Evolutionary conservation across 1,140 invertebrate species (phyloP).

Genomic region (Chionoecetes opilio): DNA sequence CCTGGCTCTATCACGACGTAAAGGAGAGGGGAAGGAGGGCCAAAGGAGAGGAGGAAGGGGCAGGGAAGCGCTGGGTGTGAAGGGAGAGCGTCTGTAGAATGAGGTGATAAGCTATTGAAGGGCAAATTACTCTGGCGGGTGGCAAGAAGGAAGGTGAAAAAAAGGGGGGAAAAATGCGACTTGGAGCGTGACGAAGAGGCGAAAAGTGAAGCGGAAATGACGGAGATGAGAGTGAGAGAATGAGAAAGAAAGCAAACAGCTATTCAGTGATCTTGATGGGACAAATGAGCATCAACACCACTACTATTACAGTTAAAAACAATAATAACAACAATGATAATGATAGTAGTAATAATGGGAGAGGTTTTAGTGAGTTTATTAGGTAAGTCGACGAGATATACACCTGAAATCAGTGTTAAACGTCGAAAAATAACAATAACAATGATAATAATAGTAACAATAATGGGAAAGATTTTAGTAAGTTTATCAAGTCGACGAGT

Average conservation of each 20-base stretch:
- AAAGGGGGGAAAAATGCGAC: conserved; percentile 1
- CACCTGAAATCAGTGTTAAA: too few species aligned
- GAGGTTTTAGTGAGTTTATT: too few species aligned
- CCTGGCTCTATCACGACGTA: not conserved
- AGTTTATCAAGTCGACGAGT: too few species aligned
- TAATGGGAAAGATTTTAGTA: too few species aligned
- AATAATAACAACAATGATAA: too few species aligned
- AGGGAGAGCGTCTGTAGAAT: not conserved
- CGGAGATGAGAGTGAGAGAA: not conserved
- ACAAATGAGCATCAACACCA: not conserved
- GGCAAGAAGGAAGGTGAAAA: not conserved
- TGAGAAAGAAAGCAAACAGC: not conserved
- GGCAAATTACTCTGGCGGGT: not conserved
- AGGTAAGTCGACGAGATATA: too few species aligned
- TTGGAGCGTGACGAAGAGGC: conserved; percentile 3
- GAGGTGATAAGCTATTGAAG: conserved; percentile 14
- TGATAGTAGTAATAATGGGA: too few species aligned
- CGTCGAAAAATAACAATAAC: too few species aligned
- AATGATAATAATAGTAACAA: too few species aligned
- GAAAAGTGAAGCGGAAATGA: not conserved
- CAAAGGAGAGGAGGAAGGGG: not conserved
- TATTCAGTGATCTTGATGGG: not conserved
- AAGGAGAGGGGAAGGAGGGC: not conserved
- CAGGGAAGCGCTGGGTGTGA: not conserved
- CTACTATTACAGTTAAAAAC: too few species aligned